phyloP scores from a whole-genome alignment of 2,888 invertebrate genomes.

The Pollenia amentaria region DNA sequence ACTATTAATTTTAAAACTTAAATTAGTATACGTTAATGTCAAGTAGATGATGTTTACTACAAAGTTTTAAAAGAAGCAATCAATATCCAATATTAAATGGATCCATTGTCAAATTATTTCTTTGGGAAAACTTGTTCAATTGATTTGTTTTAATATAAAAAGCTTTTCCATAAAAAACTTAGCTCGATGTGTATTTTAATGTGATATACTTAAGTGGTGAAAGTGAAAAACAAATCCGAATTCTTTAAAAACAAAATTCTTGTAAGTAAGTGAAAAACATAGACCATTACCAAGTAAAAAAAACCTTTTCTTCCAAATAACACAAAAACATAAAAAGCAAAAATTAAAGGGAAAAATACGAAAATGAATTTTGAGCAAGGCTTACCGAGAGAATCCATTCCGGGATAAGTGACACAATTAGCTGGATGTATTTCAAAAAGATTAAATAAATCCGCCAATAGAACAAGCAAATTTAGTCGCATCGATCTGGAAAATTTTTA shows the following conservation, averaged over 20 bases:
- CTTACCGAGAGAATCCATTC: slow-evolving; percentile 86
- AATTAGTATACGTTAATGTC: slow-evolving; percentile 1
- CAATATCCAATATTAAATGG: slow-evolving; percentile 23
- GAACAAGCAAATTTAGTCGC: slow-evolving; percentile 95
- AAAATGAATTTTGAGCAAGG: slow-evolving; percentile 40
- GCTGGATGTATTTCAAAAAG: slow-evolving; percentile 96
- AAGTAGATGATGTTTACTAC: slow-evolving; percentile 3
- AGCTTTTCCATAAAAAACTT: slow-evolving; percentile 27
- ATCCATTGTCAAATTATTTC: slow-evolving; percentile 27
- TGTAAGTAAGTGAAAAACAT: background rate
- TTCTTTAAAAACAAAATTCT: slow-evolving; percentile 10
- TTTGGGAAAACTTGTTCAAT: background rate
- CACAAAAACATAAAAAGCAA: slow-evolving; percentile 44
- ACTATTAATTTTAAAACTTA: slow-evolving; percentile 3
- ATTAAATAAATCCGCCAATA: slow-evolving; percentile 97
- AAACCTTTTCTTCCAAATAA: slow-evolving; percentile 38
- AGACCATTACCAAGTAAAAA: slow-evolving; percentile 40
- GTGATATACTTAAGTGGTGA: slow-evolving; percentile 15
- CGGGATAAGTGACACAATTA: slow-evolving; percentile 93
- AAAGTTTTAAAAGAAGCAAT: slow-evolving; percentile 33
- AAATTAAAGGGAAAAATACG: slow-evolving; percentile 16
- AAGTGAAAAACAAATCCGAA: slow-evolving; percentile 1
- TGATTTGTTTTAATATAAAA: slow-evolving; percentile 5
- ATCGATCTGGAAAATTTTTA: slow-evolving; percentile 89
- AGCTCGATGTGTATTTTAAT: slow-evolving; percentile 38